phyloP scores from a whole-genome alignment of 2,113 vertebrate genomes.

The Scomber japonicus region DNA sequence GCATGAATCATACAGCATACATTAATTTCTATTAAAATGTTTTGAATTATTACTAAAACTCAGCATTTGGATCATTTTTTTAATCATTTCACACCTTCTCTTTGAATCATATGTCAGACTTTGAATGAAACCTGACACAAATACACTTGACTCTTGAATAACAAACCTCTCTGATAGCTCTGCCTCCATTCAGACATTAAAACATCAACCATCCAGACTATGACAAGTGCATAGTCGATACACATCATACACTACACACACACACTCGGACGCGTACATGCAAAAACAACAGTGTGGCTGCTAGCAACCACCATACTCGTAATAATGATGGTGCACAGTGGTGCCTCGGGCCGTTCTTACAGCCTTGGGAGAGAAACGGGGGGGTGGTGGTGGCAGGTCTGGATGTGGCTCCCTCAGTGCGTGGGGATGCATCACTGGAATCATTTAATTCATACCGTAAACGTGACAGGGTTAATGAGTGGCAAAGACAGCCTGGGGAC shows the following conservation, averaged over 20 bases:
- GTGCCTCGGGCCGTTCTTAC: slow-evolving; percentile 68
- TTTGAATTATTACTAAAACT: neutral
- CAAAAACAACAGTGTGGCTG: slow-evolving; percentile 61
- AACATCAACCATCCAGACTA: slow-evolving; percentile 41
- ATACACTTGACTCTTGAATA: neutral
- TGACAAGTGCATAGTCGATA: slow-evolving; percentile 24
- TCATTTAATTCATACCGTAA: slow-evolving; percentile 85
- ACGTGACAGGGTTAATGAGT: slow-evolving; percentile 86
- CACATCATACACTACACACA: slow-evolving; percentile 21
- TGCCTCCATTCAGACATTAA: slow-evolving; percentile 27
- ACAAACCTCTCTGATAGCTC: neutral
- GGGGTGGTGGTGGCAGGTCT: slow-evolving; percentile 18
- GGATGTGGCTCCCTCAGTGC: slow-evolving; percentile 61
- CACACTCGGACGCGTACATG: neutral
- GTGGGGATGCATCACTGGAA: slow-evolving; percentile 82
- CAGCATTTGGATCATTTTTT: neutral
- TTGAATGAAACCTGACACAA: neutral
- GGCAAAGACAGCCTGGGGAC: slow-evolving; percentile 83
- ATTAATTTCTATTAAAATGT: neutral
- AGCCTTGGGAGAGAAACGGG: slow-evolving; percentile 37
- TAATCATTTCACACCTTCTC: neutral
- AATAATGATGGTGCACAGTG: slow-evolving; percentile 70
- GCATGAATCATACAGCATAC: neutral
- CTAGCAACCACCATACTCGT: slow-evolving; percentile 61
- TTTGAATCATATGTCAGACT: neutral